Percentiles rank a stretch among this genome's conserved stretches.
phyloP scores from a whole-genome alignment of 2,113 vertebrate genomes.

The Coreoperca whiteheadi region DNA sequence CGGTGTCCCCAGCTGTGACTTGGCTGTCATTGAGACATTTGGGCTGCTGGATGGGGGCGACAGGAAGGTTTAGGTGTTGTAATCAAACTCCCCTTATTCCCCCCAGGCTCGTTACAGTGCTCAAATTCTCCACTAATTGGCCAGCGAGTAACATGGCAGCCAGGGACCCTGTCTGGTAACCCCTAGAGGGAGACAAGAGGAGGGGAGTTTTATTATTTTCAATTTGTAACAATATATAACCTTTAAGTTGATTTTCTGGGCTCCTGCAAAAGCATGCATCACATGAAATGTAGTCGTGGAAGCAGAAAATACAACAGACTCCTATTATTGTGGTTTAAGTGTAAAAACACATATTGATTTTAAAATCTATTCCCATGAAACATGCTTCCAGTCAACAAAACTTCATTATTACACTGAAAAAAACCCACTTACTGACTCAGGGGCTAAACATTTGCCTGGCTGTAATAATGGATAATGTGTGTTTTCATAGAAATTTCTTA shows the following conservation, averaged over 20 bases:
- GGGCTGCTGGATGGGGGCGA: constrained; percentile 67
- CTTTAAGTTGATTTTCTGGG: constrained; percentile 53
- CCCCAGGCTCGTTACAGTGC: constrained; percentile 72
- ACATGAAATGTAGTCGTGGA: constrained; percentile 30
- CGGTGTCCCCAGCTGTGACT: constrained; percentile 75
- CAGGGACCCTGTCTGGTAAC: constrained; percentile 69
- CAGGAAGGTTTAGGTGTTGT: constrained; percentile 82
- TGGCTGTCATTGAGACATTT: constrained; percentile 78
- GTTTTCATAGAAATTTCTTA: constrained; percentile 43
- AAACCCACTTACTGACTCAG: neutral
- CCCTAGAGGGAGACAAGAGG: constrained; percentile 52
- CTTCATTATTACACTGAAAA: constrained; percentile 3
- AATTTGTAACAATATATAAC: constrained; percentile 67
- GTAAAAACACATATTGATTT: constrained; percentile 35
- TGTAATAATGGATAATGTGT: constrained; percentile 38
- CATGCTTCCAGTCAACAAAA: constrained; percentile 4
- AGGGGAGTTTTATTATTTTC: constrained; percentile 65
- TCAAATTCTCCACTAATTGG: constrained; percentile 81
- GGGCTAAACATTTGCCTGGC: constrained; percentile 10
- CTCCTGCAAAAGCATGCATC: constrained; percentile 17
- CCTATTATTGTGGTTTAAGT: constrained; percentile 20
- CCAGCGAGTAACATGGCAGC: constrained; percentile 68
- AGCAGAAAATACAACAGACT: constrained; percentile 22
- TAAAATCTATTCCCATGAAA: constrained; percentile 12
- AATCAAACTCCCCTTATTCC: constrained; percentile 80